Evolutionary conservation across 2,113 vertebrate genomes (phyloP), one percentile per base, ranked within the genome.

Genomic region (Rostratula benghalensis): DNA sequence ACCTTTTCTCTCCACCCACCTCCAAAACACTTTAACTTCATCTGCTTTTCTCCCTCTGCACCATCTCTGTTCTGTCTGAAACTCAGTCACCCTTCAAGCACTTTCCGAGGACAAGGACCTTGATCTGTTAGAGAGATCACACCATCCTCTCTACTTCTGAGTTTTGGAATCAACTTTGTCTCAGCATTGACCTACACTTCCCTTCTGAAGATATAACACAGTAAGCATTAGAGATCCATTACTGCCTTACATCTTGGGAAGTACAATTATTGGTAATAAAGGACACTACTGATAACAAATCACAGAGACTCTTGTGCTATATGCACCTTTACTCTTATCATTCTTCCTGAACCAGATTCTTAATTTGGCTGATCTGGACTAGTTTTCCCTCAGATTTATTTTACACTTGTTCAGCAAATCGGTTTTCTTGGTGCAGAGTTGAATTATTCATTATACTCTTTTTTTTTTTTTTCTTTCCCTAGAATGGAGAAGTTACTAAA

Each of bases 361-460:
- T 43, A 33, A 13, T 71, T 83, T 11, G 33, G 84, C 54, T 67
- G 87, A 59, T 73, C 57, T 87, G 77, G 53, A 87, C 43, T 19
- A 37, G 51, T 50, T 87, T 53, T 24, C 45, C 65, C 68, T 53
- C 77, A 53, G 90, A 76, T 69, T 92, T 75, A 92, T 76, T 91
- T 91, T 89, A 87, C 95, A 93, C 53, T 21, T 92, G 69, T 89
- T 92, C 92, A 96, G 94, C 89, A 96, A 94, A 90, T 84, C n/a
- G 7, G 19, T 75, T 92, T 95, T 61, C 86, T 94, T 23, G 7
- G 73, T 5, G 3, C n/a, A 5, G 2, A 53, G 41, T 8, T 97
- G 90, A 96, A 96, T 97, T 94, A 97, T 97, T 97, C 86, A 97
- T 95, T 22, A 35, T 6, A 51, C 5, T 24, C n/a, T 92, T 73